Evolutionary conservation across 1,140 invertebrate genomes (phyloP), one percentile per base, ranked within the genome.

Genomic region (Drosophila prosaltans): DNA sequence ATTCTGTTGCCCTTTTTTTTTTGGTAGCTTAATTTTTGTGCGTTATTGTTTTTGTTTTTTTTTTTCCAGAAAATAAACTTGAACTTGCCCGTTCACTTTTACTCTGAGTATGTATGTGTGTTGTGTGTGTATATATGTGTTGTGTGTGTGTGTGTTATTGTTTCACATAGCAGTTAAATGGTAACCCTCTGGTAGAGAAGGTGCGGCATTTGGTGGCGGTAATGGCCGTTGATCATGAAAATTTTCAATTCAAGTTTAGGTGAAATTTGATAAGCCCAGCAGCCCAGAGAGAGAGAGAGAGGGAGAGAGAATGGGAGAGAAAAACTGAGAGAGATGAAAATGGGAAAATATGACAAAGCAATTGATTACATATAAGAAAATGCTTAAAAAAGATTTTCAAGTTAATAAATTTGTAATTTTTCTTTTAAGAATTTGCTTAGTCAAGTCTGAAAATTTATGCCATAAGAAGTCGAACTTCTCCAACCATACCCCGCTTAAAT

Each of bases 41-140:
- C 66, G 64, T 82, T 74, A 45, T 78, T 81, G 64, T 61, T 62
- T 70, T 40, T 74, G 65, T 43, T 59, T 59, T 69, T 74, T 75
- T 16, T 71, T 70, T 70, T 78, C 71, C 76, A 85, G 80, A 90
- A 88, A 86, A 75, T 89, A 86, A 91, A 90, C 88, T 90, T 90
- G 88, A 90, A 90, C 88, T 90, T 90, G 88, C 80, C 88, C 74
- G 88, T 91, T 90, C 88, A 90, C 88, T 90, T 90, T 90, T 90
- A 91, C 88, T 90, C 73, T 71, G 79, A 48, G 10, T 54, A 21
- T 8, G 43, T 41, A n/a, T 45, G 21, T 54, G 30, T 32, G 3
- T 26, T 59, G 59, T 43, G 62, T 32, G 43, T 10, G 21, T 61
- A 30, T 39, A 3, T 51, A 30, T 45, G 45, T 55, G n/a, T 45